A percentile compares a stretch with the other conserved stretches of the same genome.
phyloP scores from a whole-genome alignment of 2,888 invertebrate genomes.

The Xanthorhoe designata region DNA sequence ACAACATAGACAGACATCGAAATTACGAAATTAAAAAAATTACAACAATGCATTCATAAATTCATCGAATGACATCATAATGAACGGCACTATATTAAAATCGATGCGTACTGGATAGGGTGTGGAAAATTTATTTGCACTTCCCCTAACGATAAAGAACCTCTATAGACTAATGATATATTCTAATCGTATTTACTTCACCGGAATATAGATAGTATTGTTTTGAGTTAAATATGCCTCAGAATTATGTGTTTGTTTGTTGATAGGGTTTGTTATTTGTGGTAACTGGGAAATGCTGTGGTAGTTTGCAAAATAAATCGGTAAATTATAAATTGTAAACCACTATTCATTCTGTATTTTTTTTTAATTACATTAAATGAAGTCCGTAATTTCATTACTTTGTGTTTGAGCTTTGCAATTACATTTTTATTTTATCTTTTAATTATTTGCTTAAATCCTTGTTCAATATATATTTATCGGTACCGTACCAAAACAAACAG shows the following conservation, averaged over 20 bases:
- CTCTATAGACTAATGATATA: conserved; percentile 19
- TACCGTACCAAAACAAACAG: conserved; percentile 24
- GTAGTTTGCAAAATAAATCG: not conserved
- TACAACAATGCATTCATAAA: conserved; percentile 21
- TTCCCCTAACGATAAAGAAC: conserved; percentile 26
- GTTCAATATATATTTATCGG: not conserved
- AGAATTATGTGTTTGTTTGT: conserved; percentile 16
- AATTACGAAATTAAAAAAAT: not conserved
- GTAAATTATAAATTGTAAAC: too few species aligned
- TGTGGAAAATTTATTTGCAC: conserved; percentile 29
- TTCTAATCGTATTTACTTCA: conserved; percentile 24
- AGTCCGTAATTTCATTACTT: not conserved
- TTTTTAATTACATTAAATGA: too few species aligned
- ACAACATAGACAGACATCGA: not conserved
- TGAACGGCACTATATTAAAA: conserved; percentile 33
- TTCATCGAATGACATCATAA: conserved; percentile 21
- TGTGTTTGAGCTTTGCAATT: too few species aligned
- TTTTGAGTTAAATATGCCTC: conserved; percentile 20
- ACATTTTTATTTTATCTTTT: not conserved
- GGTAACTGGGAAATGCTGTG: conserved; percentile 2
- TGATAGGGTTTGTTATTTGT: conserved; percentile 1
- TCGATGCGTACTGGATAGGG: conserved; percentile 29
- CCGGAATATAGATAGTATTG: conserved; percentile 28
- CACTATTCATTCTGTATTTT: too few species aligned
- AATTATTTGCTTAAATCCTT: not conserved